These are phyloP conservation scores for Stomorhina lunata DNA, from an alignment of 2,888 invertebrate genomes.

Conservation along the genomic window DNA sequence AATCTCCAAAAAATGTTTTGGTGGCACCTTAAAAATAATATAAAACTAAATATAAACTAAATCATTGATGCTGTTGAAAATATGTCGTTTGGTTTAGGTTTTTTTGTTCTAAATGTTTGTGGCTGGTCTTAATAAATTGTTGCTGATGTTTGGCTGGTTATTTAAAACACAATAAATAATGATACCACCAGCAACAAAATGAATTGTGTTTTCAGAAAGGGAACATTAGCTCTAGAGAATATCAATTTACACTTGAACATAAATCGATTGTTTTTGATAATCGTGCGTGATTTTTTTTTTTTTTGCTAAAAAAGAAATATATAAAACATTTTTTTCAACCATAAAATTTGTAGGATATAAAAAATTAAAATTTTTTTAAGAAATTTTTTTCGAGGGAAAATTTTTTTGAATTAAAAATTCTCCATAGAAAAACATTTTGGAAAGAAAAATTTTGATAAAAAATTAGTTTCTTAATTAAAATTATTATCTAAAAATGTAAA, in stretches of 20 bases:
- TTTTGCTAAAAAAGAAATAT: too few relatives aligned
- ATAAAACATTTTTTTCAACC: too few relatives aligned
- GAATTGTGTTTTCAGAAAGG: not conserved
- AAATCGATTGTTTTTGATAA: constrained; percentile 67
- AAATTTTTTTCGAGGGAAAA: too few relatives aligned
- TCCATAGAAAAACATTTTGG: too few relatives aligned
- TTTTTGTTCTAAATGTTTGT: constrained; percentile 40
- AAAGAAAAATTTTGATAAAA: too few relatives aligned
- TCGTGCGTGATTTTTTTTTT: constrained; percentile 61
- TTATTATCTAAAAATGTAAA: too few relatives aligned
- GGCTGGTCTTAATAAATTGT: constrained; percentile 59
- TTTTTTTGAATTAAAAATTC: too few relatives aligned
- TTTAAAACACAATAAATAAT: constrained; percentile 65
- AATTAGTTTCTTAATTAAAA: too few relatives aligned
- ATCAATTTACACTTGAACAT: constrained; percentile 67
- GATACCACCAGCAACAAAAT: constrained; percentile 12
- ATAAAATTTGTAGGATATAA: too few relatives aligned
- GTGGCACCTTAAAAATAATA: constrained; percentile 24
- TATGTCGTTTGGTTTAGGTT: constrained; percentile 37
- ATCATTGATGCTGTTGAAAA: constrained; percentile 47
- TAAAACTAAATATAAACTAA: constrained; percentile 41
- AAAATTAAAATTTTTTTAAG: too few relatives aligned
- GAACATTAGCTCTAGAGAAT: constrained; percentile 42
- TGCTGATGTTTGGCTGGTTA: constrained; percentile 50
- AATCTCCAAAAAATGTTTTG: constrained; percentile 31